Evolutionary conservation across 2,113 vertebrate genomes (phyloP), one percentile per base, ranked within the genome.

Genomic region (Callipepla squamata): DNA sequence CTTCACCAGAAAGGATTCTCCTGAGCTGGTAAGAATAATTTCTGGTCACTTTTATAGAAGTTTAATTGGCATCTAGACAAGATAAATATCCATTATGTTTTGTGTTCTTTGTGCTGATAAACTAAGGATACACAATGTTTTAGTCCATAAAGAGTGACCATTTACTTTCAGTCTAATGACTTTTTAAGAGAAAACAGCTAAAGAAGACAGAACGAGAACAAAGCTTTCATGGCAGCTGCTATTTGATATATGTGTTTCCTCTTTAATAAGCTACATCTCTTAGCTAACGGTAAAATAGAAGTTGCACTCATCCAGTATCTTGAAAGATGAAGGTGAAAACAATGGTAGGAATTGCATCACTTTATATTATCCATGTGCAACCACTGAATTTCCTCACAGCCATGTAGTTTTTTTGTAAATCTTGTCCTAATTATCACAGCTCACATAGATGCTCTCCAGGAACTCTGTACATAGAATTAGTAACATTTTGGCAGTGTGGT

Each of bases 121-220:
- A 34, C 59, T 87, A n/a, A 85, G 32, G 61, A 34, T 80, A 32
- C 32, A 58, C 34, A 47, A 36, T 61, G 48, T 53, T 79, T 66
- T 40, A 65, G 48, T 66, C 48, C 30, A 79, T 79, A 66, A 79
- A 66, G 61, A 51, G 16, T 30, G 50, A 42, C 36, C 48, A 8
- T 90, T 83, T 80, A 21, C 63, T 91, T 92, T 47, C 32, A 19
- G 65, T 53, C 30, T 79, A 53, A 87, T 75, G 85, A 80, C 85
- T 94, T 85, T 85, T 78, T 92, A 65, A 94, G 48, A 80, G 76
- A 91, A 94, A 94, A 80, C 82, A 91, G 65, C 65, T 72, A 92
- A 91, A 80, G 13, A 72, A 80, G 65, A 78, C 38, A 55, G 70
- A 79, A 80, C 3, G 58, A 83, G 79, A 88, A 50, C 38, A 38